phyloP scores from a whole-genome alignment of 2,888 invertebrate species.

The Leucoptera coffeella region DNA sequence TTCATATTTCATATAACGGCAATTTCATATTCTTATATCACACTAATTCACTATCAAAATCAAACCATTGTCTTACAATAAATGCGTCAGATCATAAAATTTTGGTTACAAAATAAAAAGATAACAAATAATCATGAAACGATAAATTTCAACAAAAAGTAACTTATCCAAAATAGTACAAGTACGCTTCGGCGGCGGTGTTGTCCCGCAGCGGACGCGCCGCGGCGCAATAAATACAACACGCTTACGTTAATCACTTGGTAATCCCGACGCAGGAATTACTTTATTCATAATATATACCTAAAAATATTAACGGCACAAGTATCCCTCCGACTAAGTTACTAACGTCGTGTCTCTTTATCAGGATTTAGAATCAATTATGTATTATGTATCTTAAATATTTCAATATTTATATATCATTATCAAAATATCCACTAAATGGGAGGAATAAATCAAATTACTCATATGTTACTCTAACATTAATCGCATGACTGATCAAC shows the following conservation, averaged over 20 bases:
- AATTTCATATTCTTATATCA: conserved; percentile 52
- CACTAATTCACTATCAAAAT: conserved; percentile 52
- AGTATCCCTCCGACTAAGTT: conserved; percentile 55
- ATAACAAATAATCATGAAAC: conserved; percentile 47
- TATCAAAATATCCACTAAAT: conserved; percentile 56
- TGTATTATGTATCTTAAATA: conserved; percentile 56
- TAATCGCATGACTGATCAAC: conserved; percentile 55
- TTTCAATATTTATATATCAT: conserved; percentile 55
- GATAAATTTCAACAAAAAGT: conserved; percentile 50
- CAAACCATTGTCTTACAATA: conserved; percentile 54
- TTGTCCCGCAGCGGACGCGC: conserved; percentile 1
- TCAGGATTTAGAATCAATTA: conserved; percentile 56
- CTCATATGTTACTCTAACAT: conserved; percentile 50
- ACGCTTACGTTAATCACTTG: conserved; percentile 55
- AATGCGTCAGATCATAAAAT: conserved; percentile 55
- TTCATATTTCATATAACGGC: conserved; percentile 50
- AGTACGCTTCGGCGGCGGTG: background rate
- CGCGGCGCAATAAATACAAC: conserved; percentile 38
- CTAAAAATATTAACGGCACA: conserved; percentile 56
- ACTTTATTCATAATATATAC: conserved; percentile 54
- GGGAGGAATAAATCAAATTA: conserved; percentile 56
- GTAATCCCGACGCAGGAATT: conserved; percentile 55
- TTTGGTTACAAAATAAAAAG: conserved; percentile 47
- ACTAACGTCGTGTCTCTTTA: conserved; percentile 54
- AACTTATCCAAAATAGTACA: too few relatives aligned